These are phyloP conservation scores for Adrianichthys oophorus DNA, from an alignment of 2,797 vertebrate genomes.

Conservation along the genomic window DNA sequence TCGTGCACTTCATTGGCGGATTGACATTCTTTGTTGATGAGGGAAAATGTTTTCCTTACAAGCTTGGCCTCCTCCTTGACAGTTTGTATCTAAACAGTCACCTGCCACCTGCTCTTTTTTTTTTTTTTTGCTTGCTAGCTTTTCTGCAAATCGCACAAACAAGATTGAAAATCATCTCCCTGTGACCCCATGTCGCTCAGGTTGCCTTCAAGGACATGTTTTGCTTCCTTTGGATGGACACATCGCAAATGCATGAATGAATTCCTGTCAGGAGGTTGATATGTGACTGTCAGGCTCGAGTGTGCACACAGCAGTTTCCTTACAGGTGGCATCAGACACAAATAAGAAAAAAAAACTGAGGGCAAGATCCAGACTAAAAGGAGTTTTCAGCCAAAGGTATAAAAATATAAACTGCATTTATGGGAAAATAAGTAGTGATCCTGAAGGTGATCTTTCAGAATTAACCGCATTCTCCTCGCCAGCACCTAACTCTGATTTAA, in stretches of 20 bases:
- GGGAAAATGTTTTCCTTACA: conserved; percentile 12
- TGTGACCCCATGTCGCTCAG: conserved; percentile 39
- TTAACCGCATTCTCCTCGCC: conserved; percentile 29
- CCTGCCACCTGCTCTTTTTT: conserved; percentile 20
- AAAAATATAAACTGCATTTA: conserved; percentile 42
- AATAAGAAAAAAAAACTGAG: background rate
- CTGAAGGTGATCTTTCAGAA: conserved; percentile 58
- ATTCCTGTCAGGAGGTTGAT: conserved; percentile 66
- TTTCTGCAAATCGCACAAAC: conserved; percentile 32
- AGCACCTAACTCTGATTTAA: conserved; percentile 52
- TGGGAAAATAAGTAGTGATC: conserved; percentile 34
- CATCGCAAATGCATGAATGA: conserved; percentile 63
- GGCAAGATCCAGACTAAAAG: background rate
- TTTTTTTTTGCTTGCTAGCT: conserved; percentile 1
- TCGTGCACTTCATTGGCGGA: conserved; percentile 46
- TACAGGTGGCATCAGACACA: conserved; percentile 22
- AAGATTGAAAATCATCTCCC: conserved; percentile 51
- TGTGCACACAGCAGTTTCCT: conserved; percentile 23
- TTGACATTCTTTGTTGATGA: conserved; percentile 33
- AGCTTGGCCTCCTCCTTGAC: conserved; percentile 33
- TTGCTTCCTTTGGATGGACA: conserved; percentile 56
- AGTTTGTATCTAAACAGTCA: conserved; percentile 41
- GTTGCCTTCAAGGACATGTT: conserved; percentile 63
- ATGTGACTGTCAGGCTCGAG: conserved; percentile 46
- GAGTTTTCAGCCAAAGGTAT: conserved; percentile 19